Conservation (phyloP, 2,797 vertebrate genomes). For the Mallotus villosus region DNA sequence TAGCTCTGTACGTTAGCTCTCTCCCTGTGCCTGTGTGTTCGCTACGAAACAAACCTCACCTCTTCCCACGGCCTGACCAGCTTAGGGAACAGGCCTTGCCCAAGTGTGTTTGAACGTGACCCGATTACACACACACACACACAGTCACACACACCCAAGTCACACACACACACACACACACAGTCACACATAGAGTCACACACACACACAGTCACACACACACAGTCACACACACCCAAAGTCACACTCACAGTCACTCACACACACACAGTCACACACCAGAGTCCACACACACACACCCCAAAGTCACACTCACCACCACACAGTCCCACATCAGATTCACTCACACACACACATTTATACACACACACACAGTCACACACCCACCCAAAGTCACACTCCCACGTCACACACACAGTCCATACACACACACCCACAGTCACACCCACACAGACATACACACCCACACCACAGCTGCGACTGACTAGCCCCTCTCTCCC, state of each 20-base stretch:
- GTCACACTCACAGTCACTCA: background rate
- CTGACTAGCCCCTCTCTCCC: background rate
- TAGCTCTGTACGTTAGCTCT: background rate
- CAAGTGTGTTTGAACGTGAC: background rate
- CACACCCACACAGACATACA: background rate
- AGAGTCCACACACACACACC: background rate
- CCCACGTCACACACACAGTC: background rate
- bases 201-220: background rate
- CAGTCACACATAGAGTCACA: slow-evolving; percentile 1
- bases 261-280: background rate
- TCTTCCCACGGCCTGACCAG: background rate
- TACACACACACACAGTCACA: background rate
- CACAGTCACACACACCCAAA: too few relatives aligned
- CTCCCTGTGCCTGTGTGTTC: background rate
- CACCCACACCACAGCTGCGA: background rate
- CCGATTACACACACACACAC: background rate
- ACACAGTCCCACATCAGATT: too few relatives aligned
- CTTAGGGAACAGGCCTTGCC: background rate
- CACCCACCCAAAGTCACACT: background rate
- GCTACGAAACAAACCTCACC: background rate
- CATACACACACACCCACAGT: background rate
- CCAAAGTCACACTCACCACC: background rate
- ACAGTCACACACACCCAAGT: background rate
- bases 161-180: background rate
- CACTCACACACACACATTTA: background rate